A percentile compares a stretch with the other conserved stretches of the same genome.
These are phyloP conservation scores for Formicarius rufipectus DNA, from an alignment of 2,113 vertebrate species.

Conservation along the genomic window DNA sequence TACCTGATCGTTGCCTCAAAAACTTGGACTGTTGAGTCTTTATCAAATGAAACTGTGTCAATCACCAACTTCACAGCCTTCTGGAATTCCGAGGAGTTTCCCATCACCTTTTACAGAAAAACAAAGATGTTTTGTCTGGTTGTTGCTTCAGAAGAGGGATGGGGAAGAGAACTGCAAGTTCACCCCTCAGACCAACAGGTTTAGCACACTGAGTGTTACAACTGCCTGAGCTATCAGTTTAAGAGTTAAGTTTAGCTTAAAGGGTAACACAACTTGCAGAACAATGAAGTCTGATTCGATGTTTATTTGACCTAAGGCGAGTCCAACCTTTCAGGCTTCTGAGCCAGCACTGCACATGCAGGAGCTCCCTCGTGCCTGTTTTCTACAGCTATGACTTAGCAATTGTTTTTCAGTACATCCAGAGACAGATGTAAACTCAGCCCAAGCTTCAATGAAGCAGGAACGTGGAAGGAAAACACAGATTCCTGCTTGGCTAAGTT, in stretches of 20 bases:
- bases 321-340: not conserved
- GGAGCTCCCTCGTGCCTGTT: not conserved
- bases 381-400: not conserved
- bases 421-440: not conserved
- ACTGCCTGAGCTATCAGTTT: not conserved
- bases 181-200: not conserved
- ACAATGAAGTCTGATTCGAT: not conserved
- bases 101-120: slow-evolving; percentile 86
- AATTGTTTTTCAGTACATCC: not conserved
- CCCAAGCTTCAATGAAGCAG: not conserved
- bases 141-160: not conserved
- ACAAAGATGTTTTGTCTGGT: not conserved
- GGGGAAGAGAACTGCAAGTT: not conserved
- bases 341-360: not conserved
- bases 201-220: not conserved
- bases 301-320: not conserved
- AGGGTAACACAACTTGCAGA: not conserved
- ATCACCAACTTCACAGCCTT: slow-evolving; percentile 95
- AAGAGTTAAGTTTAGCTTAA: not conserved
- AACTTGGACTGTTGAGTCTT: slow-evolving; percentile 96
- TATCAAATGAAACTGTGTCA: slow-evolving; percentile 96
- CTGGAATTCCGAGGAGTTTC: slow-evolving; percentile 95
- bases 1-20: slow-evolving; percentile 99
- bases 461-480: not conserved
- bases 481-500: accelerated